Base-by-base conservation (phyloP, 2,888 invertebrate species). In the Leucophora obtusa region DNA sequence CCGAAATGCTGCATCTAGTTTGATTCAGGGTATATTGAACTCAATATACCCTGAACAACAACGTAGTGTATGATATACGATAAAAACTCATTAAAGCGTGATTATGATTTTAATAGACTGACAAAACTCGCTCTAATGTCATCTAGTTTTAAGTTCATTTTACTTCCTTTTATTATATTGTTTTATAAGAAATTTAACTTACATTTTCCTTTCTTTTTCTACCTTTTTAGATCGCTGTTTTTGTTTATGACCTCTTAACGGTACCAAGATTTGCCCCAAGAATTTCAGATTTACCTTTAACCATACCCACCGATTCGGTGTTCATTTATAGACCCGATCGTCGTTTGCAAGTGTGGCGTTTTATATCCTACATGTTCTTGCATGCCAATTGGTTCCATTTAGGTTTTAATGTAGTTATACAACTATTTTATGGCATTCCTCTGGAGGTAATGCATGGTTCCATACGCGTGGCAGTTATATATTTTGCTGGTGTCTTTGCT, bases 371-470 rank as follows among this genome's bases (percentile, higher is more conserved):
- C 92, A 97, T 97, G 94, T 95, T 98, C 87, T 93, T 98, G 86
- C 98, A 98, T 90, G 97, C 97, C 82, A 97, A 97, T 87, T 97
- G 98, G 97, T 93, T 98, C 85, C 98, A 98, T 91, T 92, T 98
- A 86, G 94, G 97, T 77, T 98, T 98, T 93, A 98, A 98, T 92
- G 93, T 98, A 86, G 93, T 97, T 85, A 96, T 98, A 74, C 98
- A 98, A 91, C 92, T 98, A 83, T 93, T 97, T 87, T 97, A 98
- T 85, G 98, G 98, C 68, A 92, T 98, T 82, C 97, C 98, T 3
- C 91, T 98, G 87, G 98, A 98, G 91, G 96, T 98, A 96, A 96
- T 98, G 69, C 98, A 98, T 91, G 98, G 98, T 21, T 97, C 97
- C 28, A 90, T 94, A 72, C 93, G 98, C 77, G 96, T 98, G 84